Evolutionary conservation across 2,797 vertebrate species (phyloP).

Genomic region (Coranthus polyacanthus): DNA sequence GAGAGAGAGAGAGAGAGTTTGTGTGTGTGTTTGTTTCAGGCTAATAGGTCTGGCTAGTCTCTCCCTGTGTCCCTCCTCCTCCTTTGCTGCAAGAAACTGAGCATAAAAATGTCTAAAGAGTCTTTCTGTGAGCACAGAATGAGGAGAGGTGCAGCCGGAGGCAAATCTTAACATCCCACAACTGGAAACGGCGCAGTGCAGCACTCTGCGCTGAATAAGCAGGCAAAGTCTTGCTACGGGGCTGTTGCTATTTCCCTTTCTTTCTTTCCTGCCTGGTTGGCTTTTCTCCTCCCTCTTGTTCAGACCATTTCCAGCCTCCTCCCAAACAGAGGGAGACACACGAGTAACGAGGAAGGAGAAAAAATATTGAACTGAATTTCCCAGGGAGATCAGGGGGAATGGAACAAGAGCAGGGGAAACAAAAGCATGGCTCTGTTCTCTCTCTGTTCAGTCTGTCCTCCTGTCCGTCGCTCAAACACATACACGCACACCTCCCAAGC

Average conservation of each 20-base stretch:
- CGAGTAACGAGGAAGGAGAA: constrained; percentile 50
- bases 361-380: constrained; percentile 73
- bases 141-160: constrained; percentile 59
- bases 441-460: no score
- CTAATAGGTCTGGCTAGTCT: constrained; percentile 66
- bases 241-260: constrained; percentile 72
- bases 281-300: constrained; percentile 73
- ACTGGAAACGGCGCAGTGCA: constrained; percentile 77
- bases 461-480: no score
- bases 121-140: constrained; percentile 73
- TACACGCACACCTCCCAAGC: constrained; percentile 38
- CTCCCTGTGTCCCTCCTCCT: constrained; percentile 64
- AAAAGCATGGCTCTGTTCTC: no score
- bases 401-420: no score
- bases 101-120: constrained; percentile 75
- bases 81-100: constrained; percentile 59
- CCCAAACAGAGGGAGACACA: no score
- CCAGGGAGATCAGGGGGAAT: constrained; percentile 69
- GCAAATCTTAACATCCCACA: constrained; percentile 74
- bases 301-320: constrained; percentile 70
- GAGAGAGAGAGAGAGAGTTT: no score
- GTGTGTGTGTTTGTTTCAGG: no score
- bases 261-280: constrained; percentile 56
- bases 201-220: constrained; percentile 69
- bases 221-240: constrained; percentile 74